Percentiles rank a stretch among this genome's conserved stretches.
phyloP scores from a whole-genome alignment of 2,113 vertebrate species.

The Entomyzon cyanotis region DNA sequence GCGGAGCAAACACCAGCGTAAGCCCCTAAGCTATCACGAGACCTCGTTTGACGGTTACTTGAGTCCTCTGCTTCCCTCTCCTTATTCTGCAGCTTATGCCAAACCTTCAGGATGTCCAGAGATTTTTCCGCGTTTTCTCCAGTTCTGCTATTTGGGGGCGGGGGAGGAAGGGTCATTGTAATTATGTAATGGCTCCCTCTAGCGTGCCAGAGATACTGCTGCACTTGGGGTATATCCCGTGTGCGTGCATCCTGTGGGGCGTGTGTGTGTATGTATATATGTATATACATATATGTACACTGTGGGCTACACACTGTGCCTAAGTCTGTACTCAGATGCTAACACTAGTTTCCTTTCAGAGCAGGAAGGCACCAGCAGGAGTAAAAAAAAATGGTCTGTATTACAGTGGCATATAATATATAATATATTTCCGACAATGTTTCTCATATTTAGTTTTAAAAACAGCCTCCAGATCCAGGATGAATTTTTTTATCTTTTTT shows the following conservation, averaged over 20 bases:
- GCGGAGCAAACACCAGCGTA: neutral
- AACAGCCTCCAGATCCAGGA: neutral
- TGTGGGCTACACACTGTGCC: neutral
- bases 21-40: neutral
- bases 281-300: accelerated
- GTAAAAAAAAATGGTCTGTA: neutral
- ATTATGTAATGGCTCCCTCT: conserved; percentile 72
- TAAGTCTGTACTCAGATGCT: accelerated
- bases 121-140: neutral
- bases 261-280: accelerated
- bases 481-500: neutral
- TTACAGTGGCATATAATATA: neutral
- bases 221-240: neutral
- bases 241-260: neutral
- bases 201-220: conserved; percentile 36
- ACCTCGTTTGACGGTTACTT: neutral
- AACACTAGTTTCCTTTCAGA: neutral
- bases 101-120: neutral
- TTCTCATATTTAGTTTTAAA: neutral
- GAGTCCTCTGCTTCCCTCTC: neutral
- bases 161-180: neutral
- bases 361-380: neutral
- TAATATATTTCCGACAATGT: neutral
- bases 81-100: neutral
- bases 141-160: neutral